Percentiles rank a stretch among this genome's conserved stretches.
phyloP scores from a whole-genome alignment of 2,888 invertebrate genomes.

The Melipona bicolor region DNA sequence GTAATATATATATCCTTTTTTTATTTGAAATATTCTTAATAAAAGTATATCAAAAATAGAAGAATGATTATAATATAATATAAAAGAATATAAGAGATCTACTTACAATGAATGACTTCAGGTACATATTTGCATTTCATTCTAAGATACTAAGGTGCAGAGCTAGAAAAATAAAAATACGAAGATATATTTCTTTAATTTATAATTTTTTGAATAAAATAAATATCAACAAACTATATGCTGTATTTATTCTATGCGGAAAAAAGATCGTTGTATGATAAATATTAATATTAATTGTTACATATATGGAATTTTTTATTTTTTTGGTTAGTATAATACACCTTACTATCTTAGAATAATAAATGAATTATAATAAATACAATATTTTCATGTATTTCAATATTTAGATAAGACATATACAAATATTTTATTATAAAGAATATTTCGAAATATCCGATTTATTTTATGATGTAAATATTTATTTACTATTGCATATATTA shows the following conservation, averaged over 20 bases:
- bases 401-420: not conserved
- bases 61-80: slow-evolving; percentile 9
- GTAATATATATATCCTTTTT: not conserved
- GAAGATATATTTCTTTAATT: not conserved
- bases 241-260: not conserved
- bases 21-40: not conserved
- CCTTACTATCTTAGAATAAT: slow-evolving; percentile 48
- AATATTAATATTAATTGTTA: slow-evolving; percentile 4
- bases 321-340: slow-evolving; percentile 6
- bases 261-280: not conserved
- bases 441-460: not conserved
- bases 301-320: slow-evolving; percentile 4
- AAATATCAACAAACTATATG: not conserved
- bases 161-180: not conserved
- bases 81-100: slow-evolving; percentile 41
- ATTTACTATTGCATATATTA: not conserved
- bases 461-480: not conserved
- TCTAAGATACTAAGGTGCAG: slow-evolving; percentile 34
- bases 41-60: not conserved
- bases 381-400: slow-evolving; percentile 9
- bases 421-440: slow-evolving; percentile 3
- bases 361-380: slow-evolving; percentile 6
- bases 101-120: slow-evolving; percentile 42
- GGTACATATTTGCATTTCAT: slow-evolving; percentile 51
- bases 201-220: not conserved